Percentiles rank a stretch among this genome's conserved stretches.
Conservation (phyloP, 2,113 vertebrate genomes). For the Glaucidium brasilianum region DNA sequence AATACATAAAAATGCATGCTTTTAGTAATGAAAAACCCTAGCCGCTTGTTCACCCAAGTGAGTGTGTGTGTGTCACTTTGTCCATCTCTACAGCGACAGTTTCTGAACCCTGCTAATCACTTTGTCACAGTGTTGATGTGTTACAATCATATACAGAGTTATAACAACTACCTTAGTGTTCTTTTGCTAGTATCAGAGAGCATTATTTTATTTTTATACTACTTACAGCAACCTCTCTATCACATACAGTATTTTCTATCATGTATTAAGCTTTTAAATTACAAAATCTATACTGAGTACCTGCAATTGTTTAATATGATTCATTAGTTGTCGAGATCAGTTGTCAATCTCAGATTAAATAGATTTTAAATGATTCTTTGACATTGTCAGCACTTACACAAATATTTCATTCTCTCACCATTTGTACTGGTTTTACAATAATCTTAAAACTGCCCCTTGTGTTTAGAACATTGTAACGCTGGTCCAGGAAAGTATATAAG, state of each 20-base stretch:
- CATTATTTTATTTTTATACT: neutral
- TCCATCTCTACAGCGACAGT: no score
- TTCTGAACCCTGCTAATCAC: neutral
- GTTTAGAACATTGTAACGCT: neutral
- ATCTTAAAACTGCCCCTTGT: neutral
- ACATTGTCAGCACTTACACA: fast-evolving
- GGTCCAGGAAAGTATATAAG: neutral
- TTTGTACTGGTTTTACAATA: neutral
- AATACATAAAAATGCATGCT: no score
- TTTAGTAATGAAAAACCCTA: no score
- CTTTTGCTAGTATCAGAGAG: neutral
- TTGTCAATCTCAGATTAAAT: neutral
- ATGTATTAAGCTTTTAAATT: neutral
- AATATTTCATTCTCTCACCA: neutral
- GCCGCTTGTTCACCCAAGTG: no score
- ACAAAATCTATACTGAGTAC: neutral
- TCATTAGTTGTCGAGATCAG: neutral
- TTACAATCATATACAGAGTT: fast-evolving
- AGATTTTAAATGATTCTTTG: neutral
- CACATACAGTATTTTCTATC: fast-evolving
- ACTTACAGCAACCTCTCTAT: neutral
- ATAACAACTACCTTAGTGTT: neutral
- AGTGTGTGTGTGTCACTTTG: no score
- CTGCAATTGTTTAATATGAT: neutral
- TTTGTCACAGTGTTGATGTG: neutral